Base-by-base conservation (phyloP, 35 echinoderm and acorn worm genomes). In the Hemicentrotus pulcherrimus region DNA sequence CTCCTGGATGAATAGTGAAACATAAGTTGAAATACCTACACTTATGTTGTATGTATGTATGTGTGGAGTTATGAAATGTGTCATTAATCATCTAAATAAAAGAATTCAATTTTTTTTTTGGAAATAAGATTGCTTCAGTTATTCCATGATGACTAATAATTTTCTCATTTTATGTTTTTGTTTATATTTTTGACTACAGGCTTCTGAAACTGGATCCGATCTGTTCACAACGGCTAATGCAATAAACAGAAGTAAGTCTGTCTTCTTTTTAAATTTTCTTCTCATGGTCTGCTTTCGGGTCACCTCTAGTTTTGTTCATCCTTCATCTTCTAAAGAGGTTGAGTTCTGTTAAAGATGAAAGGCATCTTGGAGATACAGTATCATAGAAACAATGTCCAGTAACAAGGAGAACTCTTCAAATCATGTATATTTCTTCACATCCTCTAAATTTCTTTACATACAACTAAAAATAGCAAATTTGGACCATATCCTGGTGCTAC, bases 161-260 rank as follows among this genome's bases (percentile, higher is more conserved):
- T 0, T 41, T 41, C 35, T 41, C 16, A 61, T 9, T 86, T 15
- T 94, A 22, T 94, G 78, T 85, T 11, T 86, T 85, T 35, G 28
- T n/a, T 45, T 58, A 28, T 6, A 65, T 48, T 61, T 95, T 33
- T 95, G 3, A 22, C 47, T 95, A 61, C 94, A 95, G 94, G 94
- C 94, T 18, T 95, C 94, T 41, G 94, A 95, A 65, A 95, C 94
- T 58, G 94, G 94, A 45, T 95, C 94, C 31, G 94, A 95, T 61
- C 87, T 95, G 47, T 95, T 95, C 87, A 95, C 94, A 16, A 87
- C 94, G 47, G 86, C 94, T 31, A 47, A 87, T 48, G 94, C 94
- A 52, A 61, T 48, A 50, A 95, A 91, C 45, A 88, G 94, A 95
- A 95, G 94, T 95, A 95, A 95, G 94, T 95, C 47, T n/a, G 32